Evolutionary conservation across 1,140 invertebrate genomes (phyloP).

Genomic region (Cherax quadricarinatus): DNA sequence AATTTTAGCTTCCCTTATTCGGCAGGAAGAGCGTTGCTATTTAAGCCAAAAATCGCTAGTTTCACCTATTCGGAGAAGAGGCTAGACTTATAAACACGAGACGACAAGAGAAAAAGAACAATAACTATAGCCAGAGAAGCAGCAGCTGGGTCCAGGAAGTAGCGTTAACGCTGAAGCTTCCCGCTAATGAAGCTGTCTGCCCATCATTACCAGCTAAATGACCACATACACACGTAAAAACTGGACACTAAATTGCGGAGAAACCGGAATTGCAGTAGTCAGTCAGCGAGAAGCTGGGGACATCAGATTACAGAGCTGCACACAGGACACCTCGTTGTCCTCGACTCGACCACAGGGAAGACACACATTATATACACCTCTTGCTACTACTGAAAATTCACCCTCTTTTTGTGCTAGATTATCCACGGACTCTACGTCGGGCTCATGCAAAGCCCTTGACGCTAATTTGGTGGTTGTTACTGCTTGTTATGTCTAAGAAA

Average conservation of each 20-base stretch:
- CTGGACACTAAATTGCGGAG: not conserved
- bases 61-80: no score
- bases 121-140: not conserved
- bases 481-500: not conserved
- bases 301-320: not conserved
- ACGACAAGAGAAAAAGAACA: not conserved
- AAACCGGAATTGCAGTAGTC: not conserved
- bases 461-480: not conserved
- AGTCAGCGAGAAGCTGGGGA: not conserved
- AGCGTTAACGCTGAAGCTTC: not conserved
- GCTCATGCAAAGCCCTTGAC: not conserved
- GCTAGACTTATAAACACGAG: not conserved
- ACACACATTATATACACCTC: not conserved
- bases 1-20: no score
- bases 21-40: no score
- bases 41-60: no score
- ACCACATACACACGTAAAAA: conserved; percentile 16
- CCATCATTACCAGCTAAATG: conserved; percentile 37
- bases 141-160: not conserved
- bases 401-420: not conserved
- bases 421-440: not conserved
- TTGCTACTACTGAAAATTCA: not conserved
- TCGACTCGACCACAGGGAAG: not conserved
- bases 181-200: conserved; percentile 39
- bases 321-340: not conserved